Evolutionary conservation across 2,797 vertebrate genomes (phyloP).

Genomic region (Melopsittacus undulatus): DNA sequence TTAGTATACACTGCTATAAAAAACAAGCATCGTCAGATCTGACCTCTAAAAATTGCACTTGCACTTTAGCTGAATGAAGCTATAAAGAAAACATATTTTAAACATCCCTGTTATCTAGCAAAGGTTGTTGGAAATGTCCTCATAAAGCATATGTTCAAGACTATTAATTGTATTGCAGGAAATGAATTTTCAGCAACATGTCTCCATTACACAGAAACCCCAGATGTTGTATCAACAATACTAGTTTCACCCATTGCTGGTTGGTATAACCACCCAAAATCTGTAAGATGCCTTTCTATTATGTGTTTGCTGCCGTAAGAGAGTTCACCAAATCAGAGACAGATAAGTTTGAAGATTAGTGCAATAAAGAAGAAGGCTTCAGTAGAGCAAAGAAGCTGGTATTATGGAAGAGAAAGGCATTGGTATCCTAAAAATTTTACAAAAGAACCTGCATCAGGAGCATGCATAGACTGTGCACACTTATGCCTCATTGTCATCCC

Average conservation of each 20-base stretch:
- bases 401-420: neutral
- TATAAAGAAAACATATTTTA: neutral
- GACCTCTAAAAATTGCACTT: neutral
- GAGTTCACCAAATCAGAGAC: neutral
- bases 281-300: neutral
- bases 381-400: neutral
- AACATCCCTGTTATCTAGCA: neutral
- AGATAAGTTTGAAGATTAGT: neutral
- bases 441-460: fast-evolving
- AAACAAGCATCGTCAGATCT: neutral
- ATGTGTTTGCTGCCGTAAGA: neutral
- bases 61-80: neutral
- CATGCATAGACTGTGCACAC: neutral
- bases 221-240: neutral
- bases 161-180: slow-evolving; percentile 30
- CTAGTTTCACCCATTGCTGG: neutral
- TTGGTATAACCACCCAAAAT: neutral
- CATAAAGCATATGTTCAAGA: slow-evolving; percentile 30
- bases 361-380: neutral
- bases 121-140: neutral
- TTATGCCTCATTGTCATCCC: neutral
- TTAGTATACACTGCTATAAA: neutral
- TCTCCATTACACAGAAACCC: neutral
- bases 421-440: neutral
- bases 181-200: neutral